Evolutionary conservation across 2,797 vertebrate species (phyloP).

Genomic region (Malurus splendens): DNA sequence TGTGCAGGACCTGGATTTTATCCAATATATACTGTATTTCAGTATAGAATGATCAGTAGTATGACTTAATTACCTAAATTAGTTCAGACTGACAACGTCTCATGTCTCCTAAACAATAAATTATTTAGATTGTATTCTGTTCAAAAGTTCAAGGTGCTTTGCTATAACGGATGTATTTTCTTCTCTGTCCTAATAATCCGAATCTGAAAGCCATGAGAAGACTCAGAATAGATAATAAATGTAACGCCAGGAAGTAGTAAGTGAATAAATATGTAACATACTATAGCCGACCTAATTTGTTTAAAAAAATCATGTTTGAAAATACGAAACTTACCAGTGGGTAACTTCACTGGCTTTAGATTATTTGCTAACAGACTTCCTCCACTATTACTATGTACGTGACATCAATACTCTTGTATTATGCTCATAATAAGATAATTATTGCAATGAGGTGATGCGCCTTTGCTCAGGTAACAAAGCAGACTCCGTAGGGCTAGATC

Average conservation of each 20-base stretch:
- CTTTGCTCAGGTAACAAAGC: neutral
- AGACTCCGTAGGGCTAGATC: accelerated
- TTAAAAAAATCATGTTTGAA: neutral
- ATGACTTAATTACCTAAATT: neutral
- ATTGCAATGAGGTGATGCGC: neutral
- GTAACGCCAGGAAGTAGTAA: neutral
- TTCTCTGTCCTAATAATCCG: neutral
- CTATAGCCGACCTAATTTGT: neutral
- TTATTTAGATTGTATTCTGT: neutral
- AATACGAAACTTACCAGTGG: neutral
- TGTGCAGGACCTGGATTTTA: neutral
- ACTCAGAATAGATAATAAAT: neutral
- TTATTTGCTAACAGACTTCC: neutral
- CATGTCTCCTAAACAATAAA: neutral
- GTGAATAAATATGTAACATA: neutral
- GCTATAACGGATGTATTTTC: neutral
- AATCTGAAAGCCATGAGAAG: neutral
- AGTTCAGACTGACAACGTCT: neutral
- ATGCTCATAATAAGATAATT: neutral
- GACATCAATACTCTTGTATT: neutral
- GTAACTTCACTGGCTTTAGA: neutral
- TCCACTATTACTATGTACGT: no score
- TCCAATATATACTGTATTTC: neutral
- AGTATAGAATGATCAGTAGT: neutral
- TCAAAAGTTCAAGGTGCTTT: neutral